These are phyloP conservation scores for Drosophila sucinea DNA, from an alignment of 1,140 invertebrate genomes.

Conservation along the genomic window DNA sequence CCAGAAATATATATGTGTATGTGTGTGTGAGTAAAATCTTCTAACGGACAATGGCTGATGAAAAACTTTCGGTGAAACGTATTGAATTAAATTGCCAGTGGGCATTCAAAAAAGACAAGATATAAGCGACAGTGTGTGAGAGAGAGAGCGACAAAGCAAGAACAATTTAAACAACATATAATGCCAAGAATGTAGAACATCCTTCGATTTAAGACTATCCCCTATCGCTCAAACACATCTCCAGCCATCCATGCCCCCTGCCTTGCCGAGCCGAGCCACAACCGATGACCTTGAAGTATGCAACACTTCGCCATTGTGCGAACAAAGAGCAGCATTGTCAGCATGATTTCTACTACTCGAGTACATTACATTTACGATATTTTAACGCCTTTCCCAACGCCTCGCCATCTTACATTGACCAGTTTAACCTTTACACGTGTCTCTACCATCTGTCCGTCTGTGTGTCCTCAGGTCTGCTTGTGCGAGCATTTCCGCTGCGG, in stretches of 20 bases:
- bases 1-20: neutral
- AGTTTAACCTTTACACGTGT: slow-evolving; percentile 73
- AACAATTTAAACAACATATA: neutral
- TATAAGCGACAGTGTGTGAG: neutral
- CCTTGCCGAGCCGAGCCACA: slow-evolving; percentile 19
- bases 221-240: neutral
- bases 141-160: neutral
- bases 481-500: slow-evolving; percentile 71
- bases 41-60: neutral
- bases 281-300: slow-evolving; percentile 72
- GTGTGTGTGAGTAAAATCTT: slow-evolving; percentile 12
- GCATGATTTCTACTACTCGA: slow-evolving; percentile 51
- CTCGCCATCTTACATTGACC: slow-evolving; percentile 52
- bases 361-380: slow-evolving; percentile 59
- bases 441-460: slow-evolving; percentile 22
- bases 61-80: slow-evolving; percentile 3
- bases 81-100: neutral
- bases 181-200: neutral
- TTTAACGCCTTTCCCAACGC: slow-evolving; percentile 55
- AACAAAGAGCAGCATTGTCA: slow-evolving; percentile 49
- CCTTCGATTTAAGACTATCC: neutral
- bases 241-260: neutral
- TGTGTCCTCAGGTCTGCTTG: slow-evolving; percentile 40
- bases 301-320: slow-evolving; percentile 64
- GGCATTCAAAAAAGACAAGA: neutral